Base-by-base conservation (phyloP, 2,888 invertebrate genomes). In the Drosophila paramelanica region DNA sequence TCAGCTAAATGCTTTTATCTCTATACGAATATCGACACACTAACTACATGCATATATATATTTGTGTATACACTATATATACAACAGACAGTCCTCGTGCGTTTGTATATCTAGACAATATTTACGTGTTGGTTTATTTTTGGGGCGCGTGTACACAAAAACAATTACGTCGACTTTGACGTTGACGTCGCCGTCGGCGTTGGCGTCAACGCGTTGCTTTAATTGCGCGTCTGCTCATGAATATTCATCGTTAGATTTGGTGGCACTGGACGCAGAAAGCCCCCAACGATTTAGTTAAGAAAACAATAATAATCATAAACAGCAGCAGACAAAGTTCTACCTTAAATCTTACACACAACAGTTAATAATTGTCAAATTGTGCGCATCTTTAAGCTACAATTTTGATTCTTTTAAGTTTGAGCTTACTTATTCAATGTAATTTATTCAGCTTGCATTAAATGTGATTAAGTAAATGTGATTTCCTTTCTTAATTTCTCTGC, bases 111-210 rank as follows among this genome's bases (percentile, higher is more conserved):
- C 51, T 73, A 77, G 81, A 66, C 70, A 77, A 77, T 58, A 81
- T 73, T 87, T 84, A 81, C 78, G 87, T 81, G 55, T 77, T 69
- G 77, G 74, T 64, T 64, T 82, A 82, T 82, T 82, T 82, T 83
- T 82, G 77, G 77, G 82, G 71, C 67, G 67, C 72, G 62, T 71
- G 79, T 81, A 78, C 78, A 77, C 67, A 74, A 80, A 77, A 73
- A 75, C 75, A 86, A 86, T 78, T 78, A 75, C 79, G 68, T 66
- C 57, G 66, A 42, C 53, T 33, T 47, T 17, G 49, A 5, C 42
- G 39, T 17, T 0, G 50, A 14, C 31, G 58, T 49, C 47, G 27
- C 1, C 43, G 38, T 10, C 47, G 41, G 33, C 55, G n/a, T 14
- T 62, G 68, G 38, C 23, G 23, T 23, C 23, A 23, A 23, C 47